A percentile compares a stretch with the other conserved stretches of the same genome.
Conservation (phyloP, 2,113 vertebrate species). For the Oxyruncus cristatus region DNA sequence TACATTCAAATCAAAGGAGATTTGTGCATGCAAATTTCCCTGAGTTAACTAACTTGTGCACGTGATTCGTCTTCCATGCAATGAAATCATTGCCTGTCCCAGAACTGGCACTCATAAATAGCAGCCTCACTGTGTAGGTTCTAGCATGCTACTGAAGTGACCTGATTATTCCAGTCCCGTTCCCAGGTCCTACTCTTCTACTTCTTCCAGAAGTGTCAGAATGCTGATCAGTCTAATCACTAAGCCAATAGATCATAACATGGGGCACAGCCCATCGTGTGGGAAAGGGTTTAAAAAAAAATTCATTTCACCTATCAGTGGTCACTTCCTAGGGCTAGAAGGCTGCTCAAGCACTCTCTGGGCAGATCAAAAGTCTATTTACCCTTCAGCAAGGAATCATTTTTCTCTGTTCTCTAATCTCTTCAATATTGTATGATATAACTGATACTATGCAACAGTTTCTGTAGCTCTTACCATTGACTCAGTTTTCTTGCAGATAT, state of each 20-base stretch:
- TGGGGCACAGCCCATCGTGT: background rate
- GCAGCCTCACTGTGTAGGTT: background rate
- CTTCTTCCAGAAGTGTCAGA: background rate
- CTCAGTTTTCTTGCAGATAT: background rate
- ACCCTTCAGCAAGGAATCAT: conserved; percentile 35
- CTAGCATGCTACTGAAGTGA: background rate
- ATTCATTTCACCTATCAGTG: background rate
- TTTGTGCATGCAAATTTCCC: background rate
- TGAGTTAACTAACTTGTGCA: background rate
- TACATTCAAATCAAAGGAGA: background rate
- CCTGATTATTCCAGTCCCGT: background rate
- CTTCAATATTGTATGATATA: conserved; percentile 28
- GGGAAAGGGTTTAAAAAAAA: background rate
- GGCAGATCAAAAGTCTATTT: conserved; percentile 34
- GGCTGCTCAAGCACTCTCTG: background rate
- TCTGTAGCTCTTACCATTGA: background rate
- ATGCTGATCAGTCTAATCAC: background rate
- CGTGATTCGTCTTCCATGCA: background rate
- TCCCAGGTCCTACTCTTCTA: background rate
- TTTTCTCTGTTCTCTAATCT: conserved; percentile 25
- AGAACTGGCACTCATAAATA: background rate
- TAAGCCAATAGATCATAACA: background rate
- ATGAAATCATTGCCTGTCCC: background rate
- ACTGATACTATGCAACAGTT: background rate
- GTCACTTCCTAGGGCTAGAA: conserved; percentile 38